Conservation (phyloP, 2,113 vertebrate genomes). For the Hyaena hyaena region DNA sequence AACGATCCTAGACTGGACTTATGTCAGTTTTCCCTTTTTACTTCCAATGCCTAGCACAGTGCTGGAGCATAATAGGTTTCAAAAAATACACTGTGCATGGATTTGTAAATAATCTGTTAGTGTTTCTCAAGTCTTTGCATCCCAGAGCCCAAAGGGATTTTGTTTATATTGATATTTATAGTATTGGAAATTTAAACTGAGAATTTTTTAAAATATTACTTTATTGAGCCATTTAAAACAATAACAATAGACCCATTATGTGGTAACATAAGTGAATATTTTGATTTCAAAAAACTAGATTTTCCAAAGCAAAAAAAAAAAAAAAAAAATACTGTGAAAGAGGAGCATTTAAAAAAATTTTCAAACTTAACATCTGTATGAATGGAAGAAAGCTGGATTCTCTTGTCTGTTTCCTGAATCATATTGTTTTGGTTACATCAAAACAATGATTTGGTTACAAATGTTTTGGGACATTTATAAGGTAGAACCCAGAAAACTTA, state of each 20-base stretch:
- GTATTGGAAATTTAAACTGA: constrained; percentile 11
- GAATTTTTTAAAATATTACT: not conserved
- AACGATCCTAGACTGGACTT: not conserved
- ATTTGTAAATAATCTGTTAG: not conserved
- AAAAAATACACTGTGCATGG: not conserved
- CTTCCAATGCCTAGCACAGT: not conserved
- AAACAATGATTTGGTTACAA: not conserved
- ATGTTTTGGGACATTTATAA: not conserved
- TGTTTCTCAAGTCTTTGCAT: not conserved
- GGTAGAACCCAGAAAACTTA: not conserved
- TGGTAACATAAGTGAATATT: not conserved
- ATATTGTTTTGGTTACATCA: not conserved
- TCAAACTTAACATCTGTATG: not conserved
- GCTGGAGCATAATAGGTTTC: not conserved
- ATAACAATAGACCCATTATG: not conserved
- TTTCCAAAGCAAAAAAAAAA: not conserved
- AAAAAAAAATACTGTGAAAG: not conserved
- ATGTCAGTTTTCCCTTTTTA: not conserved
- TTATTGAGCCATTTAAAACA: constrained; percentile 6
- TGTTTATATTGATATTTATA: not conserved
- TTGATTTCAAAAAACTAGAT: not conserved
- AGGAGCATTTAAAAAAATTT: not conserved
- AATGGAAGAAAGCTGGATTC: not conserved
- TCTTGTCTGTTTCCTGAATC: not conserved
- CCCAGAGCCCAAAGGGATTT: not conserved